Evolutionary conservation across 2,888 invertebrate species (phyloP), one percentile per base, ranked within the genome.

Genomic region (Coleophora flavipennella): DNA sequence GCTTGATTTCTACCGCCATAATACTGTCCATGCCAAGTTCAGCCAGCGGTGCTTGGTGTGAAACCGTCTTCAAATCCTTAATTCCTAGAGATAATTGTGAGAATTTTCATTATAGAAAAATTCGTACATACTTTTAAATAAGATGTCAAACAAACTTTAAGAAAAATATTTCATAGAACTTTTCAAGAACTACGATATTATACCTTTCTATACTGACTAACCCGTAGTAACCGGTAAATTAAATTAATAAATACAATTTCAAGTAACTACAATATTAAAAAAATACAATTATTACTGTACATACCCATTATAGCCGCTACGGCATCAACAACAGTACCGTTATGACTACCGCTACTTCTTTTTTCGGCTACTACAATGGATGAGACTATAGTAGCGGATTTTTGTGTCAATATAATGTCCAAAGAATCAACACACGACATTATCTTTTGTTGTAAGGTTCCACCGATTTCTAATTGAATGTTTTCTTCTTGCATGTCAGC

Each of bases 1-100:
- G 96, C 55, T 96, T 97, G 51, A 99, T 95, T 77, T 99, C 97
- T 0, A 97, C 95, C 0, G 94, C 95, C 95, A 96, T 97, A 85
- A 98, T 90, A 1, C 97, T 97, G 78, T 99, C 97, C 91, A 99
- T 93, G 25, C 98, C 98, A 46, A 99, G 81, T 67, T 98, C 97
- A 1, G 95, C 93, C 1, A 98, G 80, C 0, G 91, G 89, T 1
- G 90, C 87, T 57, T 90, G 89, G 44, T 88, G 86, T 35, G 92
- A 91, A 1, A 90, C 87, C 0, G 87, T 88, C 70, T 91, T 93
- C 59, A 89, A 68, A 58, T 91, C 91, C 51, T 88, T 85, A 46
- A 91, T 85, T 49, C 88, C 88, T 87, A n/a, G n/a, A n/a, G n/a
- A n/a, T n/a, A n/a, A n/a, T n/a, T n/a, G n/a, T n/a, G n/a, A n/a